Base-by-base conservation (phyloP, 2,797 vertebrate genomes). In the Manis crassicaudata region DNA sequence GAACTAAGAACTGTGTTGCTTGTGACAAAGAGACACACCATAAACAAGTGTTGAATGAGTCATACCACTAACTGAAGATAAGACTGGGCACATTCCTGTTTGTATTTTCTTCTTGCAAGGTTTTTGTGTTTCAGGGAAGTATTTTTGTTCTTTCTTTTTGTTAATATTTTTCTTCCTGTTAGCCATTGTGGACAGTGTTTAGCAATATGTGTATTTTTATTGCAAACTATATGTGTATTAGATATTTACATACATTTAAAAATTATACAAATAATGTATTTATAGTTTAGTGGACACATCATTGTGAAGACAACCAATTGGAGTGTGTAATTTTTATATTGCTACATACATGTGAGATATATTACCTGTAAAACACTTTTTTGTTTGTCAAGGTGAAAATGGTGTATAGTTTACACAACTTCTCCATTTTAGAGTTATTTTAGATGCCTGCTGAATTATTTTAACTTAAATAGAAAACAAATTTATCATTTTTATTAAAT, bases 401-500 rank as follows among this genome's bases (percentile, higher is more conserved):
- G 70, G 32, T 68, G 7, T 43, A 50, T 63, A 35, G 58, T 76
- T 94, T 88, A 83, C 21, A 83, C 62, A 70, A 0, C 58, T 58
- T 88, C 27, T 91, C 4, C 35, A 67, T 68, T 93, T 90, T 73
- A 81, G 60, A 50, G 67, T 81, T 81, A 27, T 60, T 70, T 77
- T 67, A 95, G 40, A 32, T 94, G 16, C 73, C 76, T 62, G 11
- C 62, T 50, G 52, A 87, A 56, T 68, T 81, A 46, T 60, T 50
- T 68, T 82, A 90, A 35, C 7, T 29, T 86, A 90, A 87, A 43
- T 70, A 80, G 80, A 89, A 96, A 92, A 73, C 18, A 90, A 85
- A 93, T 29, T 86, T 75, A 46, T 2, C 32, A 40, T 83, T 88
- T 79, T 94, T 92, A 76, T 90, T 77, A 83, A 80, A 60, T 94